Evolutionary conservation across 2,113 vertebrate species (phyloP).

Genomic region (Cnemophilus loriae): DNA sequence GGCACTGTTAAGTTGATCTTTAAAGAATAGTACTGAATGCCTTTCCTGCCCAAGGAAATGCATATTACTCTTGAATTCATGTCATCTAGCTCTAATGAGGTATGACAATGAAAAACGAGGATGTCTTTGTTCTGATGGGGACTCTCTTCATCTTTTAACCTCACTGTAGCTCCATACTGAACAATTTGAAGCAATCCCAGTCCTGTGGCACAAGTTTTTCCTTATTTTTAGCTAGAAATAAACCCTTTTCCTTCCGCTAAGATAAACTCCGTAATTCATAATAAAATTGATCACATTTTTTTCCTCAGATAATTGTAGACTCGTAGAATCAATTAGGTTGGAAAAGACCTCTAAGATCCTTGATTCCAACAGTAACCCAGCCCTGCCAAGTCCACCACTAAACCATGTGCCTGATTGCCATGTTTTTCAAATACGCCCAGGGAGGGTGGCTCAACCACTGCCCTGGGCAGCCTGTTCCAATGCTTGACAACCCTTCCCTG

Average conservation of each 20-base stretch:
- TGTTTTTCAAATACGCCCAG: background rate
- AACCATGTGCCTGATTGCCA: background rate
- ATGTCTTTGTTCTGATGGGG: background rate
- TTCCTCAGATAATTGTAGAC: background rate
- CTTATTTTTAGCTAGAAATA: background rate
- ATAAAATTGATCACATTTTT: background rate
- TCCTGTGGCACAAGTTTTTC: background rate
- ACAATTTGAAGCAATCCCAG: background rate
- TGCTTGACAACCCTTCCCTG: background rate
- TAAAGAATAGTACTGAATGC: background rate
- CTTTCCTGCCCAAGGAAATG: background rate
- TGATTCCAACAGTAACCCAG: background rate
- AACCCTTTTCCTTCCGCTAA: background rate
- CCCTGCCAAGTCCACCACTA: background rate
- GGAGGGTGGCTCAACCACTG: background rate
- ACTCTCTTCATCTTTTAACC: background rate
- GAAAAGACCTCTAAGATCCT: background rate
- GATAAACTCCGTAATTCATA: background rate
- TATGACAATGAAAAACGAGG: constrained; percentile 11
- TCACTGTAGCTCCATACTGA: background rate
- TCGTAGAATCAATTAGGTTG: background rate
- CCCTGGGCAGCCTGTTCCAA: background rate
- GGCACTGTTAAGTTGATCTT: background rate
- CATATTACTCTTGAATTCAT: background rate
- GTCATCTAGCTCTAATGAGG: background rate